phyloP scores from a whole-genome alignment of 2,113 vertebrate species.

The Lamprotornis superbus region DNA sequence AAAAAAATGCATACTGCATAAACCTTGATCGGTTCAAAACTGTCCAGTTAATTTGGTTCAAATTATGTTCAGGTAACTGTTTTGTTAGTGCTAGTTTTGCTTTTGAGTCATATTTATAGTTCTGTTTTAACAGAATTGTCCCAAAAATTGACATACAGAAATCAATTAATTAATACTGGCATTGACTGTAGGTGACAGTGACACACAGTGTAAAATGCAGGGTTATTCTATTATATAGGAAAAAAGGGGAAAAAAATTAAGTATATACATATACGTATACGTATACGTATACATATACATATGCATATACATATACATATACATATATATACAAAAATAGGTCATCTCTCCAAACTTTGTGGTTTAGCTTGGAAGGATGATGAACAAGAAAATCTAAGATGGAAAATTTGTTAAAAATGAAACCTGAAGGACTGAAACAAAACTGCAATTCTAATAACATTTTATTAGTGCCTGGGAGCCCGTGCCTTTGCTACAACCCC shows the following conservation, averaged over 20 bases:
- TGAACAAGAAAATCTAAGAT: background rate
- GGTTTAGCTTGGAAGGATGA: background rate
- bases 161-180: background rate
- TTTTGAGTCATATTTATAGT: background rate
- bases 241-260: background rate
- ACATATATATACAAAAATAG: background rate
- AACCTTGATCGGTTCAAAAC: background rate
- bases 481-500: slow-evolving; percentile 32
- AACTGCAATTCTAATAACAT: slow-evolving; percentile 49
- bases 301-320: too few relatives aligned
- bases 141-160: background rate
- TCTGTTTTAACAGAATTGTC: background rate
- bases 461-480: slow-evolving; percentile 62
- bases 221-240: background rate
- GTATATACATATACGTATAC: background rate
- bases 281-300: too few relatives aligned
- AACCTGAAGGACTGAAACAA: slow-evolving; percentile 28
- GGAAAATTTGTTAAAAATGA: slow-evolving; percentile 42
- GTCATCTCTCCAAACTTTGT: background rate
- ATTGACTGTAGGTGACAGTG: background rate
- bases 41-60: slow-evolving; percentile 20
- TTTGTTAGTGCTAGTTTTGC: background rate
- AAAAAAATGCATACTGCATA: slow-evolving; percentile 21
- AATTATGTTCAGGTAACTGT: background rate
- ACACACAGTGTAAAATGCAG: background rate